phyloP scores from a whole-genome alignment of 2,113 vertebrate species.

The Malurus cyaneus region DNA sequence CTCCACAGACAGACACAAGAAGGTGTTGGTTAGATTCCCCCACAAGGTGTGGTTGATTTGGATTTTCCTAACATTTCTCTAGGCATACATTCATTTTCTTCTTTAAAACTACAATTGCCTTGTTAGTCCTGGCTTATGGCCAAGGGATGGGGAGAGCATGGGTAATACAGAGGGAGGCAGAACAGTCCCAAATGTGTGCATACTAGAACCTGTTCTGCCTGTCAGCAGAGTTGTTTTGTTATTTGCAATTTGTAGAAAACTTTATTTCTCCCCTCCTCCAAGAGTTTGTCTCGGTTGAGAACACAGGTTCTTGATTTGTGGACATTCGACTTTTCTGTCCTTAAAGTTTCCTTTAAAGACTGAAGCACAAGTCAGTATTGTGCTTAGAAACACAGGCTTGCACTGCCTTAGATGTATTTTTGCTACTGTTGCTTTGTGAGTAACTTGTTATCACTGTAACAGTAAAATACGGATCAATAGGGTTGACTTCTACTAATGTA shows the following conservation, averaged over 20 bases:
- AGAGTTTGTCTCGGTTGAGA: not conserved
- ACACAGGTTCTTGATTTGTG: not conserved
- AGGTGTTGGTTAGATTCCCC: not conserved
- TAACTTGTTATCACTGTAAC: not conserved
- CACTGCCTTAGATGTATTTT: not conserved
- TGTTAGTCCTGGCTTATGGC: not conserved
- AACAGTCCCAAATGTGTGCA: rapidly evolving
- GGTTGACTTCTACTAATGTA: not conserved
- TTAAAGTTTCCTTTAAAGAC: not conserved
- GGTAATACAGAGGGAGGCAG: not conserved
- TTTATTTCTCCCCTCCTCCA: not conserved
- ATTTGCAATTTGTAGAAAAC: not conserved
- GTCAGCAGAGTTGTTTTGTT: not conserved
- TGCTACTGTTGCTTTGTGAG: not conserved
- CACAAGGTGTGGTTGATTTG: not conserved
- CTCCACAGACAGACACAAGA: not conserved
- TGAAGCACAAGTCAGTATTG: not conserved
- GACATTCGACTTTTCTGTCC: not conserved
- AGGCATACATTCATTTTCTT: not conserved
- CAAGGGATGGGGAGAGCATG: not conserved
- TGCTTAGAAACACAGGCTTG: not conserved
- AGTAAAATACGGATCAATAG: not conserved
- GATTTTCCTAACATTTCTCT: not conserved
- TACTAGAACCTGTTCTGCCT: not conserved
- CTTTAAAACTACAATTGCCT: not conserved